phyloP scores from a whole-genome alignment of 1,140 invertebrate species.

The Drosophila takahashii region DNA sequence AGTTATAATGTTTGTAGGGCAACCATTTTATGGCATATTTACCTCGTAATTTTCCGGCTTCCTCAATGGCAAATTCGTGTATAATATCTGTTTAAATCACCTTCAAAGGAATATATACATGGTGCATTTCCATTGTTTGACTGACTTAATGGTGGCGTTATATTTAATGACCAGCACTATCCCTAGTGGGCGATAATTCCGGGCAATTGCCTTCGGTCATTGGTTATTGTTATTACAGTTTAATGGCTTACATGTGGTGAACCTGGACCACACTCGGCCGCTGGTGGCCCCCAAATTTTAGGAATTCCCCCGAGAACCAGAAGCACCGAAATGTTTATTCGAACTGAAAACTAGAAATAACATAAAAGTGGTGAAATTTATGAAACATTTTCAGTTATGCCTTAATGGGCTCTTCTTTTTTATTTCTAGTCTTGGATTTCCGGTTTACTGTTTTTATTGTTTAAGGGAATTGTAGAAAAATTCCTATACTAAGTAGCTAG shows the following conservation, averaged over 20 bases:
- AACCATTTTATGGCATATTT: not conserved
- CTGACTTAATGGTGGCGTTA: constrained; percentile 8
- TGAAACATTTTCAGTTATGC: not conserved
- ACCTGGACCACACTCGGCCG: constrained; percentile 11
- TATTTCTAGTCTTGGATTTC: too few relatives aligned
- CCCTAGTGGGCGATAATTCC: constrained; percentile 12
- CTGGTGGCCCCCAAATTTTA: not conserved
- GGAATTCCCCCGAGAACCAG: constrained; percentile 14
- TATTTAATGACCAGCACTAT: constrained; percentile 4
- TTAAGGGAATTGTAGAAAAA: too few relatives aligned
- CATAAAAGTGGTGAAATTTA: not conserved
- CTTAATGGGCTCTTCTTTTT: too few relatives aligned
- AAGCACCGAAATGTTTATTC: constrained; percentile 19
- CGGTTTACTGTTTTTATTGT: too few relatives aligned
- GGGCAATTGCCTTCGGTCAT: constrained; percentile 40
- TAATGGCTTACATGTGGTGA: constrained; percentile 52
- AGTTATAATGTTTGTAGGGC: not conserved
- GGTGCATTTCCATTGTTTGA: constrained; percentile 29
- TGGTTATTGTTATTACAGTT: constrained; percentile 39
- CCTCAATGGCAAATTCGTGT: not conserved
- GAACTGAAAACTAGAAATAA: not conserved
- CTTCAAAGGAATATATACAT: not conserved
- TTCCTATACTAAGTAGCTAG: too few relatives aligned
- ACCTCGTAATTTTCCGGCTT: not conserved
- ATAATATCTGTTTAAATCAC: not conserved